Evolutionary conservation across 2,888 invertebrate genomes (phyloP).

Genomic region (Augochlorella aurata): DNA sequence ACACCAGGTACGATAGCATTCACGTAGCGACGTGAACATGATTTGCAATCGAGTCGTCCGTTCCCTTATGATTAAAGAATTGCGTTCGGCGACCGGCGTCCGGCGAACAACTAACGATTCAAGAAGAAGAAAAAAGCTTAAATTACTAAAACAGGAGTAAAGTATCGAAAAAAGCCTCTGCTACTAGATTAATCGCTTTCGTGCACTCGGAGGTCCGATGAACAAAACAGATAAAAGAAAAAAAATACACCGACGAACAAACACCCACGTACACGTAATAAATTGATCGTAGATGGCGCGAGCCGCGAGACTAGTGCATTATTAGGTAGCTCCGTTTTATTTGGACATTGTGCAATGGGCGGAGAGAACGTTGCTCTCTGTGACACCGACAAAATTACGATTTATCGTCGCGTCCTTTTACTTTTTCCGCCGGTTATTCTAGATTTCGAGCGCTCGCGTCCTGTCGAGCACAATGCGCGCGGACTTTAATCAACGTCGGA

Average conservation of each 20-base stretch:
- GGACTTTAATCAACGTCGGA: slow-evolving; percentile 52
- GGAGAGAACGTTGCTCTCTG: slow-evolving; percentile 22
- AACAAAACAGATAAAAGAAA: slow-evolving; percentile 1
- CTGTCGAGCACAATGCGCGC: slow-evolving; percentile 5
- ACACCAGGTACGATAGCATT: not conserved
- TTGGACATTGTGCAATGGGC: slow-evolving; percentile 21
- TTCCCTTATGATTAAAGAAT: slow-evolving; percentile 21
- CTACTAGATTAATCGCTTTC: slow-evolving; percentile 66
- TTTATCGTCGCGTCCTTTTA: not conserved
- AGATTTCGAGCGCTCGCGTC: slow-evolving; percentile 6
- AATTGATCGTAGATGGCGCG: slow-evolving; percentile 24
- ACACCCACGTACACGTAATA: not conserved
- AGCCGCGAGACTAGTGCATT: slow-evolving; percentile 22
- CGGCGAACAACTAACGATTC: slow-evolving; percentile 61
- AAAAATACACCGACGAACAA: not conserved
- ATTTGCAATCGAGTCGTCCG: slow-evolving; percentile 12
- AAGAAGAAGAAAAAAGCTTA: not conserved
- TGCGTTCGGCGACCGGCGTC: slow-evolving; percentile 49
- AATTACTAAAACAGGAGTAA: slow-evolving; percentile 55
- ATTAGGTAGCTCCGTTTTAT: slow-evolving; percentile 23
- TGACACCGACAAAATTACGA: not conserved
- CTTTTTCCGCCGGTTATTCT: slow-evolving; percentile 10
- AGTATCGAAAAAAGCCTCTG: slow-evolving; percentile 69
- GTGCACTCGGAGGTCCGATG: slow-evolving; percentile 64
- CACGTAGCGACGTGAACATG: not conserved